A percentile compares a stretch with the other conserved stretches of the same genome.
Evolutionary conservation across 2,113 vertebrate species (phyloP).

Genomic region (Proteles cristata): DNA sequence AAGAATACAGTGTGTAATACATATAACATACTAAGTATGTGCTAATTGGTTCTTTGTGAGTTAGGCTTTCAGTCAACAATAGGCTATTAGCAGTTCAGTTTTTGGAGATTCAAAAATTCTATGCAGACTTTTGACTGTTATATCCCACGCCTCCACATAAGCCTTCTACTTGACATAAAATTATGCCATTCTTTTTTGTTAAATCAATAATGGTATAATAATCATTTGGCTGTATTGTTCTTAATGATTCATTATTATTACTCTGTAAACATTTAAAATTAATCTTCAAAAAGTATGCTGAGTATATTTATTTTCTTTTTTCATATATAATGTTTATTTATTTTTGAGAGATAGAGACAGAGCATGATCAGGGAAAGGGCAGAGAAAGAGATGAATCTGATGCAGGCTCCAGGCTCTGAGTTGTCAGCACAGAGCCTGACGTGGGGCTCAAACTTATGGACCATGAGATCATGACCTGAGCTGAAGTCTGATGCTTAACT

Average conservation of each 20-base stretch:
- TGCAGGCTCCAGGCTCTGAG: background rate
- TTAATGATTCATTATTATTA: background rate
- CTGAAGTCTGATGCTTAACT: background rate
- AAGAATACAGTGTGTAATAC: background rate
- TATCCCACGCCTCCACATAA: background rate
- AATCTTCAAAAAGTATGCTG: background rate
- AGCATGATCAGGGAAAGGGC: background rate
- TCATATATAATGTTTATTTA: background rate
- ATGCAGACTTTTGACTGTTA: background rate
- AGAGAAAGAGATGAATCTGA: background rate
- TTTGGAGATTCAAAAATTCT: background rate
- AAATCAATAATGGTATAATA: background rate
- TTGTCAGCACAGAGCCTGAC: background rate
- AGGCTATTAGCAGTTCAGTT: background rate
- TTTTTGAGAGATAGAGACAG: background rate
- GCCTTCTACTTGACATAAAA: background rate
- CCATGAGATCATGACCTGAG: background rate
- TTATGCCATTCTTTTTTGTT: background rate
- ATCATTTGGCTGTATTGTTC: too few species aligned
- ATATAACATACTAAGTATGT: background rate
- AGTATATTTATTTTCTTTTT: background rate
- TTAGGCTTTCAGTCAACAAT: background rate
- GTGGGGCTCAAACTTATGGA: background rate
- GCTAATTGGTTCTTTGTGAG: background rate
- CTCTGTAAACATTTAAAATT: background rate